Conservation (phyloP, 2,113 vertebrate genomes). For the Proterorhinus semilunaris region DNA sequence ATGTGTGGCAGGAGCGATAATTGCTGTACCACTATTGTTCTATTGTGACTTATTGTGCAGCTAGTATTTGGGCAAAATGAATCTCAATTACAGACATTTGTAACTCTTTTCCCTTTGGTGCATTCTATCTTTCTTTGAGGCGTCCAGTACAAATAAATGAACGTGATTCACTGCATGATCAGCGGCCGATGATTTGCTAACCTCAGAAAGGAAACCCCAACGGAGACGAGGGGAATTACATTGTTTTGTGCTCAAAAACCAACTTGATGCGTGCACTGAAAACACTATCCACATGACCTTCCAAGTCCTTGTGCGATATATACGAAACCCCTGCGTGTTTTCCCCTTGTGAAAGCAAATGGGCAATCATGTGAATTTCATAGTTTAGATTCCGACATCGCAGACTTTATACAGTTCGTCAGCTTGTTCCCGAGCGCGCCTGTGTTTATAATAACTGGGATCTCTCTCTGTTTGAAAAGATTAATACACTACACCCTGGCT, state of each 20-base stretch:
- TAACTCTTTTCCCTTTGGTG: background rate
- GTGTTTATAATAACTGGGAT: conserved; percentile 73
- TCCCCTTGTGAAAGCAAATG: conserved; percentile 22
- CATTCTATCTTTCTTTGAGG: background rate
- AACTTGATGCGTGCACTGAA: background rate
- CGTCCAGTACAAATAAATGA: background rate
- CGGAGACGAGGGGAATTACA: background rate
- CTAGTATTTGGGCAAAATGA: too few relatives aligned
- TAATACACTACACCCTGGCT: conserved; percentile 69
- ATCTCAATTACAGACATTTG: too few relatives aligned
- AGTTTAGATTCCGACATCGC: conserved; percentile 47
- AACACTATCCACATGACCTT: background rate
- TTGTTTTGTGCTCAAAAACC: background rate
- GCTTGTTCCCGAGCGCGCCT: conserved; percentile 45
- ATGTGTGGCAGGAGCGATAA: too few relatives aligned
- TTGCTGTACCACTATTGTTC: too few relatives aligned
- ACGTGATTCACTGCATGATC: background rate
- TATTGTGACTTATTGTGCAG: too few relatives aligned
- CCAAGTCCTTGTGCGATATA: background rate
- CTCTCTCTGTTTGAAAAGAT: conserved; percentile 74
- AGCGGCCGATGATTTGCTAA: background rate
- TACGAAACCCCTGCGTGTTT: conserved; percentile 13
- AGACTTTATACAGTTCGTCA: conserved; percentile 33
- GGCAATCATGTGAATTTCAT: conserved; percentile 12
- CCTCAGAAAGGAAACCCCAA: background rate